These are phyloP conservation scores for Atherinomorus stipes DNA, from an alignment of 2,113 vertebrate genomes.

Conservation along the genomic window DNA sequence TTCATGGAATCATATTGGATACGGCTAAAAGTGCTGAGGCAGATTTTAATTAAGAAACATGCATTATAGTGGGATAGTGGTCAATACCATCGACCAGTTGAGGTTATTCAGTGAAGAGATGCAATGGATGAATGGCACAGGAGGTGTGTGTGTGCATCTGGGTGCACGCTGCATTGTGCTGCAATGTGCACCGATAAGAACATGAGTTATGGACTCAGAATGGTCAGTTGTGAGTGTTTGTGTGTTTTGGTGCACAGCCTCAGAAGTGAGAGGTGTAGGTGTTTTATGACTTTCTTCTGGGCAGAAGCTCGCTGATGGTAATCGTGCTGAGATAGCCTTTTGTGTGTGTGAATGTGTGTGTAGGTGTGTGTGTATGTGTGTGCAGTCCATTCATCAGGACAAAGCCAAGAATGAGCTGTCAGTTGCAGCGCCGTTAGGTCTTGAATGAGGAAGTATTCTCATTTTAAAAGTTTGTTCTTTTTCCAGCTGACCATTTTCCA, in stretches of 20 bases:
- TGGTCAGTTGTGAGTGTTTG: neutral
- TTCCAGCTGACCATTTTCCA: neutral
- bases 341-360: conserved; percentile 17
- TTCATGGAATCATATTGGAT: conserved; percentile 28
- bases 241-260: conserved; percentile 14
- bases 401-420: conserved; percentile 53
- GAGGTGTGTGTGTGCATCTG: neutral
- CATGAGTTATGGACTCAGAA: conserved; percentile 36
- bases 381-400: conserved; percentile 36
- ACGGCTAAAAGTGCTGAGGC: conserved; percentile 64
- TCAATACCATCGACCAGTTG: conserved; percentile 60
- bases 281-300: conserved; percentile 55
- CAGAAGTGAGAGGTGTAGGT: conserved; percentile 26
- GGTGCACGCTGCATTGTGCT: neutral
- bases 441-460: conserved; percentile 23
- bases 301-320: conserved; percentile 50
- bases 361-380: conserved; percentile 10
- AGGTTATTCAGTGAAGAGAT: conserved; percentile 49
- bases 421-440: conserved; percentile 35
- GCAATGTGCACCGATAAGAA: conserved; percentile 29
- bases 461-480: conserved; percentile 16
- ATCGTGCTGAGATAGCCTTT: conserved; percentile 51
- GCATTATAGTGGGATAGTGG: conserved; percentile 49
- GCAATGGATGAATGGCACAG: conserved; percentile 25
- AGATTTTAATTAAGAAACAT: conserved; percentile 75